A percentile compares a stretch with the other conserved stretches of the same genome.
These are phyloP conservation scores for Tinamus guttatus DNA, from an alignment of 2,113 vertebrate species.

Conservation along the genomic window DNA sequence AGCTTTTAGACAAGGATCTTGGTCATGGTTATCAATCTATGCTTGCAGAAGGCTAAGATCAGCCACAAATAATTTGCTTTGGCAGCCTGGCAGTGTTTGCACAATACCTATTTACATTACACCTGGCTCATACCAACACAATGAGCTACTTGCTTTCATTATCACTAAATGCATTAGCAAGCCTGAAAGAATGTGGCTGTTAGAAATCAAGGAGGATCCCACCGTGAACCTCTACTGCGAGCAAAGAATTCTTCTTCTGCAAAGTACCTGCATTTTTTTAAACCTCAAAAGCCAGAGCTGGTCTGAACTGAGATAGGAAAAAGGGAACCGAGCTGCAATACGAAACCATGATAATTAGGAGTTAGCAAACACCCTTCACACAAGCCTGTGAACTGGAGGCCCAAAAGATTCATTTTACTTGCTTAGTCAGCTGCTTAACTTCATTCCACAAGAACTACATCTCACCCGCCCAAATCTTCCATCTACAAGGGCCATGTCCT, in stretches of 20 bases:
- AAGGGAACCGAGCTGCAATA: not conserved
- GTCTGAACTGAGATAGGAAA: not conserved
- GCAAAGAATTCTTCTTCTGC: not conserved
- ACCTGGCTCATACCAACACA: constrained; percentile 48
- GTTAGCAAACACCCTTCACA: not conserved
- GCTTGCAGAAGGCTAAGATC: not conserved
- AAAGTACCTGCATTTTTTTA: constrained; percentile 2
- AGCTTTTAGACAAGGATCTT: not conserved
- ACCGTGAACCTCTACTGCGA: not conserved
- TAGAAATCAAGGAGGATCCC: constrained; percentile 17
- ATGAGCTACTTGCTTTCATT: constrained; percentile 44
- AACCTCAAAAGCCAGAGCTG: not conserved
- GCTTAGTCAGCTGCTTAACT: not conserved
- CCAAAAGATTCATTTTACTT: not conserved
- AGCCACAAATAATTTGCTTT: constrained; percentile 16
- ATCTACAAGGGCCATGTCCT: not conserved
- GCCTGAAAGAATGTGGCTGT: constrained; percentile 42
- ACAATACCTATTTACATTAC: constrained; percentile 9
- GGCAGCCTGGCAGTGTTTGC: not conserved
- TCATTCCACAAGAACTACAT: not conserved
- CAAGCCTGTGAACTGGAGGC: not conserved
- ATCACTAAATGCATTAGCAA: constrained; percentile 23
- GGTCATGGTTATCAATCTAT: not conserved
- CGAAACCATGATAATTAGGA: not conserved
- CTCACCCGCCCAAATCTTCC: not conserved